A percentile compares a stretch with the other conserved stretches of the same genome.
Evolutionary conservation across 1,140 invertebrate species (phyloP).

Genomic region (Phthorimaea operculella): DNA sequence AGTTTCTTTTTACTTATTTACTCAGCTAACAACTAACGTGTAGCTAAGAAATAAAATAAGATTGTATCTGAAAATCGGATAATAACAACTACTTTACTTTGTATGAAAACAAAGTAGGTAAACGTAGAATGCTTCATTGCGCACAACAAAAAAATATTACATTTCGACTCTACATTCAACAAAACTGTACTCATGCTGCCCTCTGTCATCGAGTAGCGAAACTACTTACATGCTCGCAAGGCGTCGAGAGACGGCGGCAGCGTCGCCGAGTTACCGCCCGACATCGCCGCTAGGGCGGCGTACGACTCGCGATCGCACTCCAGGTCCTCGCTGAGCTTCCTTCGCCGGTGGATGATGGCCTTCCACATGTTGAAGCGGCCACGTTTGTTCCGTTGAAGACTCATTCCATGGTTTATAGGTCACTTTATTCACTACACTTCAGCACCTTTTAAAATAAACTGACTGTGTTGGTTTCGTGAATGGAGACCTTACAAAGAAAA

Average conservation of each 20-base stretch:
- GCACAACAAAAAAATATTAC: no score
- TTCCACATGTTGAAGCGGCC: constrained; percentile 59
- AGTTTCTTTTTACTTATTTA: no score
- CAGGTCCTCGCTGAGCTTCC: constrained; percentile 57
- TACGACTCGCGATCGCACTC: constrained; percentile 51
- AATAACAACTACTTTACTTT: no score
- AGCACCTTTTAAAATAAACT: constrained; percentile 7
- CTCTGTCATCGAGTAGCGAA: constrained; percentile 43
- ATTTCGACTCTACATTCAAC: no score
- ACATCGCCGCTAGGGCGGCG: constrained; percentile 53
- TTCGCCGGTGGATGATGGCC: constrained; percentile 54
- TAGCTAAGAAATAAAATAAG: no score
- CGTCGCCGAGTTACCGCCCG: constrained; percentile 56
- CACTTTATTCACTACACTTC: constrained; percentile 12
- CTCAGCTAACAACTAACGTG: no score
- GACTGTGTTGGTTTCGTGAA: constrained; percentile 10
- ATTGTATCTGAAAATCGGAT: no score
- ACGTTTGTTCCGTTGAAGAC: constrained; percentile 50
- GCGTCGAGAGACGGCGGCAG: constrained; percentile 62
- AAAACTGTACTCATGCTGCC: constrained; percentile 15
- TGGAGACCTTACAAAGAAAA: neutral
- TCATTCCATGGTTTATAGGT: constrained; percentile 46
- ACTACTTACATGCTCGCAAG: constrained; percentile 60
- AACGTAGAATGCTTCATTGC: no score
- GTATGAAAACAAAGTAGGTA: no score